Base-by-base conservation (phyloP, 2,113 vertebrate genomes). In the Rostratula benghalensis region DNA sequence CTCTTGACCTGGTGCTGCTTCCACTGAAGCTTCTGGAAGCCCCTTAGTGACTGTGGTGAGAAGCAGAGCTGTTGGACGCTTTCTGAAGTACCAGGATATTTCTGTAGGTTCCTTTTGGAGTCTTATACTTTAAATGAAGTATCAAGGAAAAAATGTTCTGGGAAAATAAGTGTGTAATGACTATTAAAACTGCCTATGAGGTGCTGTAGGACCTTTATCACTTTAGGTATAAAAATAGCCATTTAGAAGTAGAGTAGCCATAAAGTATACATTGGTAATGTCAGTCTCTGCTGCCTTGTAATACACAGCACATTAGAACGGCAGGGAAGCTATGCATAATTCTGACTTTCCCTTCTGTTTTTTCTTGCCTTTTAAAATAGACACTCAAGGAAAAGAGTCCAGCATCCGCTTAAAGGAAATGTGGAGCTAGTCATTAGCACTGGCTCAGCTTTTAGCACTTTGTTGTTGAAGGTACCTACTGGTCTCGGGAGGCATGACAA, bases 401-500 rank as follows among this genome's bases (percentile, higher is more conserved):
- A 70, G 67, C 63, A 30, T 67, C 46, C 4, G 10, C 78, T 86
- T 88, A 11, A 37, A 90, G 82, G 54, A 64, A 74, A 76, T 27
- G 12, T 18, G 43, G 91, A 73, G 82, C 12, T 21, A 73, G 90
- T 90, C 84, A 83, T 93, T 88, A 97, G 82, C 68, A 59, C 78
- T 35, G 87, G 63, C 87, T 74, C 51, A 74, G 95, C 97, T 97
- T 94, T 97, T 95, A 96, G 94, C 95, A 94, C 86, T 33, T 82
- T 17, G 92, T 85, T 89, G 69, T 64, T 90, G 53, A 82, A 87
- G 92, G 83, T 50, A 50, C 86, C 94, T 76, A 27, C 83, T 61
- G 80, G 39, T 69, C 90, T 86, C 95, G 51, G 50, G 83, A 61
- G 96, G 45, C 10, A 7, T 65, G 53, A 64, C 51, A 54, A 69